Evolutionary conservation across 2,888 invertebrate genomes (phyloP), one percentile per base, ranked within the genome.

Genomic region (Sarcophaga variegata): DNA sequence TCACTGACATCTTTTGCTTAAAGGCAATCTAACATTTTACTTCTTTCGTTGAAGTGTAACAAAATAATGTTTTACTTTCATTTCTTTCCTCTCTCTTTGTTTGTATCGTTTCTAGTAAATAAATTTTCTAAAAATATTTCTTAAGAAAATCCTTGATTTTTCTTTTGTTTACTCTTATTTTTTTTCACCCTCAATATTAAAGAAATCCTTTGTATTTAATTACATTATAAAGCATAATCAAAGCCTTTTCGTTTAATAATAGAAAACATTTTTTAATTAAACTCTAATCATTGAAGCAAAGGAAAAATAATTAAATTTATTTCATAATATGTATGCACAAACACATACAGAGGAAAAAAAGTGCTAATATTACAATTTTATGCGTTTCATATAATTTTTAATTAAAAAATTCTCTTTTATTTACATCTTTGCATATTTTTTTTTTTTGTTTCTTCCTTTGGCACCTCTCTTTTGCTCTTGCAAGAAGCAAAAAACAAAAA

Each of bases 221-320:
- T 84, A 76, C 75, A 75, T 37, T 63, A 54, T n/a, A 49, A 59
- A 66, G 64, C 37, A 79, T 69, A 67, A 74, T 75, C 25, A 70
- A 70, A 64, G 64, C 59, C 75, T 70, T 37, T 64, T 27, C 59
- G 72, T 77, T 85, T 74, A 66, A 80, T 78, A 74, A 27, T 11
- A 74, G 45, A 70, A 20, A 74, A 59, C 10, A 47, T 17, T 81
- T 79, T 81, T 78, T 87, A 87, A 84, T 84, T 87, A 87, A 83
- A 84, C 77, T 78, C 86, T 76, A 86, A 86, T 86, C 85, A 79
- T 70, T 64, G 60, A 66, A 74, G 79, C 70, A 76, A 74, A 67
- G 59, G 47, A 81, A 82, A 78, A 47, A 74, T 66, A 71, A 75
- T 70, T 47, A 67, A 76, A 75, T 83, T 76, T 79, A 83, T 77